A percentile compares a stretch with the other conserved stretches of the same genome.
These are phyloP conservation scores for Ceuthmochares aereus DNA, from an alignment of 2,113 vertebrate species.

Conservation along the genomic window DNA sequence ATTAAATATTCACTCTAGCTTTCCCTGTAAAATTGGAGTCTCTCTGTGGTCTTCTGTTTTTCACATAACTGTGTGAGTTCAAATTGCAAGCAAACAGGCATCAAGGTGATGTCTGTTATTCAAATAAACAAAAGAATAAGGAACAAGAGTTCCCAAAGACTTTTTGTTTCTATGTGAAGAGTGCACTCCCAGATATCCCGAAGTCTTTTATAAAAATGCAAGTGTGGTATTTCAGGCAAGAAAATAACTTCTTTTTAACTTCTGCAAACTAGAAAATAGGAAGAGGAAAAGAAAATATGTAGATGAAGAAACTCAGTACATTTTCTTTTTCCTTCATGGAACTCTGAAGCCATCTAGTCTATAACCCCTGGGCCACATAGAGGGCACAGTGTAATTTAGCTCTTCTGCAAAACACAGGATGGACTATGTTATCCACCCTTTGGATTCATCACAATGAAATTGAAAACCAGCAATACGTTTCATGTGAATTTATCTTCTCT, in stretches of 20 bases:
- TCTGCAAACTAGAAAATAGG: not conserved
- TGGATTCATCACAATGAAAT: not conserved
- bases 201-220: not conserved
- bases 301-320: not conserved
- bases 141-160: slow-evolving; percentile 7
- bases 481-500: slow-evolving; percentile 24
- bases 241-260: slow-evolving; percentile 14
- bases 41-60: slow-evolving; percentile 42
- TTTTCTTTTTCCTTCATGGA: not conserved
- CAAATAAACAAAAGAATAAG: not conserved
- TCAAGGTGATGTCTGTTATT: slow-evolving; percentile 6
- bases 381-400: not conserved
- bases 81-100: slow-evolving; percentile 43
- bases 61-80: not conserved
- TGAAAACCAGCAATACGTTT: slow-evolving; percentile 31
- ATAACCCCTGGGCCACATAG: not conserved
- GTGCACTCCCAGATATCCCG: not conserved
- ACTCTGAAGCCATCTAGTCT: not conserved
- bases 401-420: slow-evolving; percentile 33
- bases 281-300: slow-evolving; percentile 3
- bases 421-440: not conserved
- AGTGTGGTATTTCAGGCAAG: not conserved
- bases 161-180: not conserved
- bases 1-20: slow-evolving; percentile 60
- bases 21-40: slow-evolving; percentile 20